phyloP scores from a whole-genome alignment of 2,888 invertebrate genomes.

The Pyrrhopygopsis socrates region DNA sequence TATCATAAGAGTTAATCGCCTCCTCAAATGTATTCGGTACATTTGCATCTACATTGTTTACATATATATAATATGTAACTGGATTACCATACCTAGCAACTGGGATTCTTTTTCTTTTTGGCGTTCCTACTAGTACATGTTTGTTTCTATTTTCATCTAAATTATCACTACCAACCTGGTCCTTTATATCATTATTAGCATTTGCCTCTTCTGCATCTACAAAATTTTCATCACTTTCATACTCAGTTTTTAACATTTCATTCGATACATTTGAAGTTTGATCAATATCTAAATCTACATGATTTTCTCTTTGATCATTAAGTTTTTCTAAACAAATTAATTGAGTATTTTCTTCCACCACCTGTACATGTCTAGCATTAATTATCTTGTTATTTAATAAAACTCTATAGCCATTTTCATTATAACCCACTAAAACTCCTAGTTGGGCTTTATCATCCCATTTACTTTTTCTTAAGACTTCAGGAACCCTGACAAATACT shows the following conservation, averaged over 20 bases:
- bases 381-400: constrained; percentile 82
- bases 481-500: constrained; percentile 85
- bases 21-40: constrained; percentile 85
- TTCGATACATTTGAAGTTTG: constrained; percentile 37
- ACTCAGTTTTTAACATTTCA: background rate
- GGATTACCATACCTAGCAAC: constrained; percentile 73
- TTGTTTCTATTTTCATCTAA: constrained; percentile 61
- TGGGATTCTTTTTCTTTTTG: constrained; percentile 61
- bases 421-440: constrained; percentile 85
- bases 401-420: constrained; percentile 84
- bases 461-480: constrained; percentile 83
- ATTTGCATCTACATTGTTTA: constrained; percentile 83
- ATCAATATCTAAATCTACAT: constrained; percentile 20
- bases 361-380: constrained; percentile 81
- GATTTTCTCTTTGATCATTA: constrained; percentile 46
- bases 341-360: constrained; percentile 82
- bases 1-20: constrained; percentile 82
- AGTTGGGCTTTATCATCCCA: constrained; percentile 84
- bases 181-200: constrained; percentile 38
- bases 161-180: constrained; percentile 38
- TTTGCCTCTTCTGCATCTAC: constrained; percentile 47
- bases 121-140: constrained; percentile 28
- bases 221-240: constrained; percentile 51
- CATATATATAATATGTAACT: constrained; percentile 80
- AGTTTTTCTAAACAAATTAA: constrained; percentile 69